Base-by-base conservation (phyloP, 2,888 invertebrate genomes). In the Heteropelma amictum region DNA sequence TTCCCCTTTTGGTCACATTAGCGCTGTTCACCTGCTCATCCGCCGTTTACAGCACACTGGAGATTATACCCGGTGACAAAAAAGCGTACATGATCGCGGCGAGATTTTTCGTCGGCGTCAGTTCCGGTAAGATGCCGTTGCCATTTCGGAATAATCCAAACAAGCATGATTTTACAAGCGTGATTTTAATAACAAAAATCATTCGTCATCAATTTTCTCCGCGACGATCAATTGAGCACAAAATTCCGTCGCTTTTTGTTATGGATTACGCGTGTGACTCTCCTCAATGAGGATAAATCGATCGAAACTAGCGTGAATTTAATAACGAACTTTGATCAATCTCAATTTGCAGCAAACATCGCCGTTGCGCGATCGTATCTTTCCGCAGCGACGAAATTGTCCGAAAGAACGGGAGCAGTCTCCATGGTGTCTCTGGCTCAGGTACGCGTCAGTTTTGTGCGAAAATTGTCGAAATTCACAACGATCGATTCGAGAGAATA, bases 351-450 rank as follows among this genome's bases (percentile, higher is more conserved):
- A 93, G 96, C 96, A 1, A 96, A 95, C 88, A 93, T 96, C 76
- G 96, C 96, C 0, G 94, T 95, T 33, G 95, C 95, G 76, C 92
- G 96, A 21, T 95, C 96, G 8, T 96, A 96, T 90, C 89, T 96
- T 73, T 96, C 96, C 26, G 94, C 95, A 35, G 96, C 96, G 5
- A 97, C 97, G n/a, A 92, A 93, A 80, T 88, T 94, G 35, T 90
- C 91, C 51, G 97, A 97, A 90, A 92, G 96, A 71, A 97, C 96
- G 1, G 92, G 93, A 76, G 95, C 95, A 1, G 95, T 97, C 53
- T 95, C 96, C 0, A 94, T 94, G 91, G 93, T 95, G 54, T 95
- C 96, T 0, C 90, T 96, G 77, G 95, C 95, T 38, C 96, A 96
- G 90, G 89, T 89, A 17, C 12, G 4, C 12, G 6, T 21, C 8